Conservation (phyloP, 2,113 vertebrate genomes). For the Petroica traversi region DNA sequence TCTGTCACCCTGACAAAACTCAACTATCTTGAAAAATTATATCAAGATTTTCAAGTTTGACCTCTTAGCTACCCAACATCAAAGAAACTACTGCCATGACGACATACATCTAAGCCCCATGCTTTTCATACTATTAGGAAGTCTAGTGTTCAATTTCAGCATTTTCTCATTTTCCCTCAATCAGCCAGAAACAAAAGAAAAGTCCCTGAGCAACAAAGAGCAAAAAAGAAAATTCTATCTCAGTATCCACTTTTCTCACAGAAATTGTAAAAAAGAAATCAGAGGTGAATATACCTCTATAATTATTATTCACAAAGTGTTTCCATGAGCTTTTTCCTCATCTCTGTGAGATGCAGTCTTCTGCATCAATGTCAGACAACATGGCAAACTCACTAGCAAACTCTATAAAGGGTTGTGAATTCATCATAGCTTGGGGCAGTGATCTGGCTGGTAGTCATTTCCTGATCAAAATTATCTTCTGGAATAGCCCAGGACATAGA, state of each 20-base stretch:
- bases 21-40: background rate
- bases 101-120: background rate
- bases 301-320: background rate
- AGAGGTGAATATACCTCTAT: background rate
- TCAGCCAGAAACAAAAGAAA: background rate
- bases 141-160: background rate
- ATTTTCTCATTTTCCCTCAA: constrained; percentile 38
- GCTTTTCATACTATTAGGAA: background rate
- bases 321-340: background rate
- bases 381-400: background rate
- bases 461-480: background rate
- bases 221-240: background rate
- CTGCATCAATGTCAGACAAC: background rate
- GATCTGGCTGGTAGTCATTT: background rate
- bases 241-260: background rate
- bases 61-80: background rate
- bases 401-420: background rate
- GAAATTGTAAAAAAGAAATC: background rate
- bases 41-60: background rate
- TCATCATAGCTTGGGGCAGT: background rate
- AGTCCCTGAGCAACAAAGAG: background rate
- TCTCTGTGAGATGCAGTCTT: background rate
- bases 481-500: background rate
- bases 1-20: background rate
- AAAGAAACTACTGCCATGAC: background rate